Base-by-base conservation (phyloP, 2,113 vertebrate species). In the Daubentonia madagascariensis region DNA sequence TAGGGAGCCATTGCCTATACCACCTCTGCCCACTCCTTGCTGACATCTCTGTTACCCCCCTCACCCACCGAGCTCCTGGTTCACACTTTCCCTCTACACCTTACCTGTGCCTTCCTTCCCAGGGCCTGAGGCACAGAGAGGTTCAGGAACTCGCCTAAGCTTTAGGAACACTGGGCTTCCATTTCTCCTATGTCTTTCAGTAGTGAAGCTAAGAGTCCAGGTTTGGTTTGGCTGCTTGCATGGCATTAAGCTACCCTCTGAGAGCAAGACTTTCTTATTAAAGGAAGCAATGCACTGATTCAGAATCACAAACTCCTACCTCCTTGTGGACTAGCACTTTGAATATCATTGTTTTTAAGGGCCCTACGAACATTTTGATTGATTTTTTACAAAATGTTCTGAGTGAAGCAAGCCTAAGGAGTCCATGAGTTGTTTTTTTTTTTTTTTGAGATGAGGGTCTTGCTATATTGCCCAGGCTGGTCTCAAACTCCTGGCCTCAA, bases 121-220 rank as follows among this genome's bases (percentile, higher is more conserved):
- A 89, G 70, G 17, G 32, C 6, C 35, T 0, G 0, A 72, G 70
- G n/a, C 30, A 52, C 8, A 78, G 79, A 87, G 30, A 30, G 8
- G 3, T 12, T 50, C 8, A n/a, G 43, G 4, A 72, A 14, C 16
- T 68, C 75, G 37, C 10, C 48, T 63, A 35, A 95, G 28, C 18
- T 43, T 0, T 8, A 79, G 61, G 40, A 22, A 65, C 54, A 54
- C 25, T 45, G 16, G 67, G 40, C 8, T 57, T 1, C 16, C 54
- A 18, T 78, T 92, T 32, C 18, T 65, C 22, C 63, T 40, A 3
- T 1, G 17, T 43, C 48, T 91, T 96, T 85, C 45, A 57, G 43
- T 3, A 32, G 43, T 10, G 11, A 35, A 63, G 65, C 23, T 35
- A 40, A 94, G 67, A 94, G 80, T n/a, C 2, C 1, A 52, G 20